phyloP scores from a whole-genome alignment of 2,113 vertebrate species.

The Ammospiza nelsoni region DNA sequence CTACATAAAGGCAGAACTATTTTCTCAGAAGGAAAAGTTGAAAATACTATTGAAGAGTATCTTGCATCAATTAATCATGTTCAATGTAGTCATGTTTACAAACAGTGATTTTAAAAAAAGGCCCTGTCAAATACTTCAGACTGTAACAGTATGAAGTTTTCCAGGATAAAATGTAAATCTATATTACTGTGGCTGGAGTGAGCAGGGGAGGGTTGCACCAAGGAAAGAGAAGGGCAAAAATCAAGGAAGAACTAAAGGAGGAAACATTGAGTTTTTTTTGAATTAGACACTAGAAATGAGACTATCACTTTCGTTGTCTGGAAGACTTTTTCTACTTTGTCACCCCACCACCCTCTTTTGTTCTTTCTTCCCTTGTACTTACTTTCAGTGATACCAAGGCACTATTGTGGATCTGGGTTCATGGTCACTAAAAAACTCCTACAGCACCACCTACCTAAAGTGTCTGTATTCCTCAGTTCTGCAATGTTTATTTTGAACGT shows the following conservation, averaged over 20 bases:
- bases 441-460: neutral
- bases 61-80: neutral
- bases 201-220: fast-evolving
- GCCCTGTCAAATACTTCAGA: neutral
- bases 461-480: neutral
- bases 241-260: neutral
- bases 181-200: neutral
- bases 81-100: neutral
- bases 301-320: neutral
- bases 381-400: neutral
- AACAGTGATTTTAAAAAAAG: neutral
- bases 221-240: neutral
- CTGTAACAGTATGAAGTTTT: neutral
- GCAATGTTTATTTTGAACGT: neutral
- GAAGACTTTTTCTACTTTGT: neutral
- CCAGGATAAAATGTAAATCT: neutral
- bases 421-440: neutral
- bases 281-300: neutral
- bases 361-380: neutral
- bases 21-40: neutral
- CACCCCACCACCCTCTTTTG: neutral
- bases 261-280: neutral
- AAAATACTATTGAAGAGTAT: neutral
- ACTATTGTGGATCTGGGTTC: neutral
- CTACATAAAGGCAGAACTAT: neutral